These are phyloP conservation scores for Spilarctia lutea DNA, from an alignment of 2,888 invertebrate species.

Conservation along the genomic window DNA sequence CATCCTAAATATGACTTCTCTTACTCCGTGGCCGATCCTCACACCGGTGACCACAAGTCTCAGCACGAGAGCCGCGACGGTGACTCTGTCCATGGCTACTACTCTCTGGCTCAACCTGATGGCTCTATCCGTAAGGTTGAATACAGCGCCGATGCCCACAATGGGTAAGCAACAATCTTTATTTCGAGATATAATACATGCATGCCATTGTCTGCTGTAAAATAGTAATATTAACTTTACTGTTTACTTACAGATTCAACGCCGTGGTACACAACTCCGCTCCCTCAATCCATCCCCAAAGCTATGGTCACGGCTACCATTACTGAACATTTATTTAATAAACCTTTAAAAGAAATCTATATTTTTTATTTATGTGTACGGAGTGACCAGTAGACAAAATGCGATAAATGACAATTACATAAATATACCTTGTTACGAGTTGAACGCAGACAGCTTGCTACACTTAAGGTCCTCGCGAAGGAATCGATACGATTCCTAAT, in stretches of 20 bases:
- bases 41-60: constrained; percentile 86
- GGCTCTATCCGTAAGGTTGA: constrained; percentile 83
- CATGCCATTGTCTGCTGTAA: too few relatives aligned
- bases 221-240: background rate
- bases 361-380: too few relatives aligned
- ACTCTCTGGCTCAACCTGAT: constrained; percentile 85
- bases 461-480: too few relatives aligned
- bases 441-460: too few relatives aligned
- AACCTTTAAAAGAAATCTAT: too few relatives aligned
- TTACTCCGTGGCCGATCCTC: constrained; percentile 84
- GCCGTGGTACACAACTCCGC: constrained; percentile 78
- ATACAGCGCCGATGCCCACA: constrained; percentile 71
- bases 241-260: constrained; percentile 71
- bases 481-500: too few relatives aligned
- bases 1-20: constrained; percentile 81
- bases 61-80: constrained; percentile 85
- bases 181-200: background rate
- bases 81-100: constrained; percentile 86
- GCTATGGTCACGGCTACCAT: constrained; percentile 59
- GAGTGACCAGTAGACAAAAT: too few relatives aligned
- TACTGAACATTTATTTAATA: constrained; percentile 42
- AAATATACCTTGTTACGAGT: too few relatives aligned
- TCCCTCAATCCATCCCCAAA: constrained; percentile 68
- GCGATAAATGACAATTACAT: too few relatives aligned
- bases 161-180: constrained; percentile 47